Evolutionary conservation across 2,797 vertebrate species (phyloP).

Genomic region (Jordanella pulchra): DNA sequence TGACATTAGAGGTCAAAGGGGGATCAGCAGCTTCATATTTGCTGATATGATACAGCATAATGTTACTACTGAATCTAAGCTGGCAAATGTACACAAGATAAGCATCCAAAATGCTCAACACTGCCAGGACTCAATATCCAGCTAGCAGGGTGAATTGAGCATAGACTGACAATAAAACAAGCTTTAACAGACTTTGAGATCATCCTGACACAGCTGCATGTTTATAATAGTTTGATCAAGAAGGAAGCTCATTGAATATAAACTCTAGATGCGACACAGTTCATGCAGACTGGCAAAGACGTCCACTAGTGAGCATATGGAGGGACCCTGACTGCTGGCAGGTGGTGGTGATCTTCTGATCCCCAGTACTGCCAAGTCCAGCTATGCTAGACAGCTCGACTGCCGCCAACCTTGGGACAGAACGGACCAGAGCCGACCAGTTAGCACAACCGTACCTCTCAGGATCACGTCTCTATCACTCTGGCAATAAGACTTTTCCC

Average conservation of each 20-base stretch:
- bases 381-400: constrained; percentile 73
- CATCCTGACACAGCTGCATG: constrained; percentile 32
- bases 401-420: constrained; percentile 63
- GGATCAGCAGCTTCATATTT: constrained; percentile 58
- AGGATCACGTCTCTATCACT: constrained; percentile 29
- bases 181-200: constrained; percentile 36
- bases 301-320: constrained; percentile 76
- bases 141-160: constrained; percentile 33
- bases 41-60: constrained; percentile 49
- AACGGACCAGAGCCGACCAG: constrained; percentile 63
- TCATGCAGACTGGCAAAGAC: constrained; percentile 57
- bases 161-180: constrained; percentile 29
- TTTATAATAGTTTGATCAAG: constrained; percentile 44
- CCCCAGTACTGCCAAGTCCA: constrained; percentile 68
- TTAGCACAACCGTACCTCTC: constrained; percentile 43
- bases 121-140: constrained; percentile 51
- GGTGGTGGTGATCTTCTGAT: constrained; percentile 73
- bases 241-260: constrained; percentile 51
- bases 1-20: constrained; percentile 74
- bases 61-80: constrained; percentile 47
- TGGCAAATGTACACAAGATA: constrained; percentile 60
- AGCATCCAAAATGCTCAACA: constrained; percentile 52
- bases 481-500: constrained; percentile 32
- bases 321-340: constrained; percentile 74
- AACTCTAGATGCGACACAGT: constrained; percentile 64